Evolutionary conservation across 2,888 invertebrate species (phyloP), one percentile per base, ranked within the genome.

Genomic region (Liopterus haemorrhoidalis): DNA sequence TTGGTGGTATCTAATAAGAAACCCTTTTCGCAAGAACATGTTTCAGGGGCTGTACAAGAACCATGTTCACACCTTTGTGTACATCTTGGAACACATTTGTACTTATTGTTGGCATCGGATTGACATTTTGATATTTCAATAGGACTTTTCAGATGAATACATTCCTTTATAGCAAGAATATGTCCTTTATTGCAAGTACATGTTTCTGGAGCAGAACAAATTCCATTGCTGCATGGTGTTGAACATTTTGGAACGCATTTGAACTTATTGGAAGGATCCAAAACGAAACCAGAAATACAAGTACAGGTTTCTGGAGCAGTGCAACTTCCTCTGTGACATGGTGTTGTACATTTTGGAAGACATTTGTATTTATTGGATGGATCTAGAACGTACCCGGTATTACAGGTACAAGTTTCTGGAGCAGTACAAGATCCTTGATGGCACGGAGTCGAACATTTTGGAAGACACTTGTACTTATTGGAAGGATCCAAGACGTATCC

Each of bases 301-400:
- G 42, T 22, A 22, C 41, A 43, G 22, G 18, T 35, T 24, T 48
- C 45, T 5, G 47, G 47, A 5, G 18, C n/a, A 16, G 33, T 35
- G 18, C 50, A 50, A 9, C 21, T 20, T 9, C 47, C 50, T 16
- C 48, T 42, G 8, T 20, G 2, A 21, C 50, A 50, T 9, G 30
- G 18, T 21, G 32, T 28, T 5, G 40, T 16, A 37, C 52, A 53
- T 16, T 5, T 3, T 18, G 43, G 48, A 2, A 30, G 9, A 30
- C 44, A 44, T 24, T 32, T 21, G n/a, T 30, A 39, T 5, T 30
- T 22, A 30, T 71, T 68, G 2, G 55, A 54, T 12, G 48, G 65
- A 50, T 77, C 75, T 19, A 57, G 44, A 1, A 67, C 52, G 42
- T 73, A 77, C 24, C 78, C 78, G n/a, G 64, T 49, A 40, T 72